Percentiles rank a stretch among this genome's conserved stretches.
Evolutionary conservation across 2,797 vertebrate genomes (phyloP).

Genomic region (Amniataba percoides): DNA sequence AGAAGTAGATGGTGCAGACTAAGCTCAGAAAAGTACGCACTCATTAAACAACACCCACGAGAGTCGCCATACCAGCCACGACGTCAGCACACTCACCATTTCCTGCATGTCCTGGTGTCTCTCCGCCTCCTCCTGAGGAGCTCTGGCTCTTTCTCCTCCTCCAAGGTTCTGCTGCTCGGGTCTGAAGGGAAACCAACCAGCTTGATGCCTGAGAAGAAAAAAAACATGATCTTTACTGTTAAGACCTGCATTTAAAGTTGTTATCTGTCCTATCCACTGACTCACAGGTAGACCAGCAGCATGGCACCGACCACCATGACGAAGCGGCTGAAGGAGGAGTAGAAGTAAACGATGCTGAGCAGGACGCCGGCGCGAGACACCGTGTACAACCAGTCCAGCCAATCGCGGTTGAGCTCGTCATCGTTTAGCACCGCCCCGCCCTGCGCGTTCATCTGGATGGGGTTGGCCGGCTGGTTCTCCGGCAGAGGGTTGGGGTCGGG

Average conservation of each 20-base stretch:
- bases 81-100: constrained; percentile 86
- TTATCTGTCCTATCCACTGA: constrained; percentile 37
- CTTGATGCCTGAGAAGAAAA: constrained; percentile 77
- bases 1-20: no score
- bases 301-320: constrained; percentile 96
- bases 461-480: constrained; percentile 90
- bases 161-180: constrained; percentile 88
- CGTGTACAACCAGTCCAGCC: constrained; percentile 98
- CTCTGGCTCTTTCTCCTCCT: constrained; percentile 39
- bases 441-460: constrained; percentile 96
- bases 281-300: constrained; percentile 97
- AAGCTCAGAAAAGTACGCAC: no score
- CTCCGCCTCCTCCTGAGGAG: constrained; percentile 86
- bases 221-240: constrained; percentile 8
- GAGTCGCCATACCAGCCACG: neutral
- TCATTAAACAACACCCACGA: neutral
- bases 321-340: constrained; percentile 97
- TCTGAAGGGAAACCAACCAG: constrained; percentile 94
- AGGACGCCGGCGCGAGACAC: constrained; percentile 93
- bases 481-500: constrained; percentile 81
- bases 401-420: constrained; percentile 96
- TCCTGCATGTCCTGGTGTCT: constrained; percentile 93
- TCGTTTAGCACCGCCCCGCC: constrained; percentile 93
- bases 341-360: constrained; percentile 98
- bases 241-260: neutral